Evolutionary conservation across 1,140 invertebrate genomes (phyloP), one percentile per base, ranked within the genome.

Genomic region (Drosophila dunni): DNA sequence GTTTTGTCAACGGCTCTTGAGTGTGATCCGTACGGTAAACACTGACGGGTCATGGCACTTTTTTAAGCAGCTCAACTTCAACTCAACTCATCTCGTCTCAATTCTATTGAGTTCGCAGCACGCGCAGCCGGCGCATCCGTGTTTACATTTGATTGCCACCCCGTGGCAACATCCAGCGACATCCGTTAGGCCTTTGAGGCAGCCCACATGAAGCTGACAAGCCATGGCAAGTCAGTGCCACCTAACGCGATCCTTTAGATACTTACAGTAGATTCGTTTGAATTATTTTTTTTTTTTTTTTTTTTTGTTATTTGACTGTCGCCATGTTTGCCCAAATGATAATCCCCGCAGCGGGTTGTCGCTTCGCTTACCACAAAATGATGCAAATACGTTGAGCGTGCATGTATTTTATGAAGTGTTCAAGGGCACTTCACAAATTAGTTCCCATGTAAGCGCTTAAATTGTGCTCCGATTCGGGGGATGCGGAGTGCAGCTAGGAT

Each of bases 371-470:
- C 84, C 78, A 71, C 85, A 89, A 77, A 78, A 56, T 80, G 84
- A 89, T 89, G 84, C 84, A 89, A 89, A 89, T 89, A 68, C 34
- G 10, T n/a, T 8, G 24, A 29, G 13, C 60, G 13, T 44, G 5
- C 2, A 54, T 54, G 51, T 64, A 81, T 66, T 81, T 74, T 77
- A 82, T 82, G 69, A 81, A 89, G 84, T 89, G 84, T 89, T 89
- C 66, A 72, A 89, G 84, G 71, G 68, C 71, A 80, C 84, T 89
- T 89, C 84, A 89, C 58, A 89, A 88, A 89, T 89, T 89, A 89
- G 84, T 89, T 89, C 84, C 84, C 84, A 89, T 89, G 84, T 89
- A 89, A 89, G 84, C 84, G 84, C 85, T 89, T 89, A 78, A 89
- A 83, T 78, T 80, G 76, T 51, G 65, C 66, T 61, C 61, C 15